Evolutionary conservation across 2,888 invertebrate genomes (phyloP).

Genomic region (Schizotus pectinicornis): DNA sequence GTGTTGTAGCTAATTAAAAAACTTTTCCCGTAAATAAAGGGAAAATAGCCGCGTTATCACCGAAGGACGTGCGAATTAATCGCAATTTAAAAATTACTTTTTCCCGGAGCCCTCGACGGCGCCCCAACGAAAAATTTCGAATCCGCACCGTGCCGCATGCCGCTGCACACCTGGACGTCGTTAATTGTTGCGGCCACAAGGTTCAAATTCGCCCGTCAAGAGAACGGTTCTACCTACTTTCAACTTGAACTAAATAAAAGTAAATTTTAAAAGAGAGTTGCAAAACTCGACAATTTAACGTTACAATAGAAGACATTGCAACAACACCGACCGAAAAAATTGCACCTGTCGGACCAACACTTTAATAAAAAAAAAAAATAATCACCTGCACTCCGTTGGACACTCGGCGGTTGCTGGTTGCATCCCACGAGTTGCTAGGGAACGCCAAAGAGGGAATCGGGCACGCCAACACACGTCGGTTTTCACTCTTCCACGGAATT

Average conservation of each 20-base stretch:
- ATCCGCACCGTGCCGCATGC: too few relatives aligned
- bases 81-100: slow-evolving; percentile 3
- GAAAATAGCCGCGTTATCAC: slow-evolving; percentile 16
- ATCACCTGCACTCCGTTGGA: slow-evolving; percentile 15
- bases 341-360: slow-evolving; percentile 22
- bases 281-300: slow-evolving; percentile 12
- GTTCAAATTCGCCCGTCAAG: slow-evolving; percentile 19
- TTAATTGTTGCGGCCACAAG: background rate
- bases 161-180: too few relatives aligned
- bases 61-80: slow-evolving; percentile 12
- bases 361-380: slow-evolving; percentile 5
- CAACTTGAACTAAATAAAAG: slow-evolving; percentile 36
- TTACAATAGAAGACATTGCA: slow-evolving; percentile 10
- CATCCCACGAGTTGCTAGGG: slow-evolving; percentile 13
- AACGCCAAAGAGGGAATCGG: slow-evolving; percentile 4
- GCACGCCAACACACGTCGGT: too few relatives aligned
- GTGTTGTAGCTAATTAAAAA: slow-evolving; percentile 26
- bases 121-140: too few relatives aligned
- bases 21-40: slow-evolving; percentile 24
- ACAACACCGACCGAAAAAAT: slow-evolving; percentile 2
- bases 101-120: background rate
- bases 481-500: background rate
- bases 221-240: slow-evolving; percentile 40
- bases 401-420: slow-evolving; percentile 6
- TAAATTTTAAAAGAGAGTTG: slow-evolving; percentile 20